Evolutionary conservation across 92 coral and sea anemone genomes (phyloP), one percentile per base, ranked within the genome.

Genomic region (Bergia puertoricense): DNA sequence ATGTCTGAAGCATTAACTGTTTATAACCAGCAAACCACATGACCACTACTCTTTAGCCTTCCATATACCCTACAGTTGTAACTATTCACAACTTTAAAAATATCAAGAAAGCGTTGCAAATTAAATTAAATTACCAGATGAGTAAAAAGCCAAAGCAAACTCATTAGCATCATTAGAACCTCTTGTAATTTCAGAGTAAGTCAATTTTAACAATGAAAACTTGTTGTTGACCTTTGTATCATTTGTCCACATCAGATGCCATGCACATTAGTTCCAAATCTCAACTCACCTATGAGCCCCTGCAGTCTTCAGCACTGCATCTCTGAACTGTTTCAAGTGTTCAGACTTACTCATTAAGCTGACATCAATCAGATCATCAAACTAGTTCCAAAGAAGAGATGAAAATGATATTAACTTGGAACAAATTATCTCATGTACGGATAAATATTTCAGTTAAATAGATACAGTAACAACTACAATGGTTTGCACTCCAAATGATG

Each of bases 281-380:
- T 20, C 10, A 57, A 86, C 83, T 46, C 38, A 95, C 98, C 94
- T 95, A 89, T 95, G 91, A 14, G 88, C 86, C 23, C 93, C 98
- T 84, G 98, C 98, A n/a, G 96, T 89, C 38, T 89, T 90, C 44
- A 95, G 90, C 14, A 93, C 90, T 51, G 98, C 72, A 86, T 95
- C 94, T 48, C 98, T 90, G 79, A 93, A 91, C 91, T 93, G 90
- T 79, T 92, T 95, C 51, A 95, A 81, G 76, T 90, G 92, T 68
- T 88, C 86, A 8, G 98, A 93, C 81, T 95, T 94, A 81, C 84
- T 92, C 42, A 92, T 90, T 76, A 95, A 91, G 72, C 69, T 92
- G 77, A 93, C 96, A 38, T 95, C 98, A 41, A 94, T 93, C 39
- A 90, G 91, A 80, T 95, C 98, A 91, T 95, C 98, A 93, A 90